A percentile compares a stretch with the other conserved stretches of the same genome.
Conservation (phyloP, 2,113 vertebrate species). For the Gasterosteus aculeatus region DNA sequence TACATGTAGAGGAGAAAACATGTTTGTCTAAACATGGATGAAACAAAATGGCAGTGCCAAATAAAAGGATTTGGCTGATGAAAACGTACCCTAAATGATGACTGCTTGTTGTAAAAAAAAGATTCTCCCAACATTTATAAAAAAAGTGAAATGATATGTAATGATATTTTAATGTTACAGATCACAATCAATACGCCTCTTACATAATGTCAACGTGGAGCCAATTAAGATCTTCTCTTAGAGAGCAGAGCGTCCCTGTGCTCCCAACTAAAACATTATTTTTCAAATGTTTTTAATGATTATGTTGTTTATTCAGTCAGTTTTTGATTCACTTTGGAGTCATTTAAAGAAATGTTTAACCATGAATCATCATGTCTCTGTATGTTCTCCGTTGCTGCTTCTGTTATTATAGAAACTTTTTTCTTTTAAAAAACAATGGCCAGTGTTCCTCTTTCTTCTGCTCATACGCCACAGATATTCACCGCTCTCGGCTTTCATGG, state of each 20-base stretch:
- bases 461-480: background rate
- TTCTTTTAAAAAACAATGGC: constrained; percentile 26
- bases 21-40: background rate
- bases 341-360: background rate
- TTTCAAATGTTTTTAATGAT: constrained; percentile 6
- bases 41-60: background rate
- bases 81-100: background rate
- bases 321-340: background rate
- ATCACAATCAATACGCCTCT: background rate
- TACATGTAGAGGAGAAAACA: background rate
- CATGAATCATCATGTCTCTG: constrained; percentile 13
- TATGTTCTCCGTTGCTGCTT: background rate
- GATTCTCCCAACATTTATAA: background rate
- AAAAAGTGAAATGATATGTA: background rate
- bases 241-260: background rate
- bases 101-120: background rate
- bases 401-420: constrained; percentile 21
- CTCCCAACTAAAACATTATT: background rate
- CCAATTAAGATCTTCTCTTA: background rate
- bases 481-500: background rate
- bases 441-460: constrained; percentile 8
- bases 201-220: background rate
- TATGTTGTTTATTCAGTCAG: background rate
- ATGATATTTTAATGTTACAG: background rate
- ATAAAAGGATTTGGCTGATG: background rate